Conservation (phyloP, 1,140 invertebrate genomes). For the Ditylenchus dipsaci region DNA sequence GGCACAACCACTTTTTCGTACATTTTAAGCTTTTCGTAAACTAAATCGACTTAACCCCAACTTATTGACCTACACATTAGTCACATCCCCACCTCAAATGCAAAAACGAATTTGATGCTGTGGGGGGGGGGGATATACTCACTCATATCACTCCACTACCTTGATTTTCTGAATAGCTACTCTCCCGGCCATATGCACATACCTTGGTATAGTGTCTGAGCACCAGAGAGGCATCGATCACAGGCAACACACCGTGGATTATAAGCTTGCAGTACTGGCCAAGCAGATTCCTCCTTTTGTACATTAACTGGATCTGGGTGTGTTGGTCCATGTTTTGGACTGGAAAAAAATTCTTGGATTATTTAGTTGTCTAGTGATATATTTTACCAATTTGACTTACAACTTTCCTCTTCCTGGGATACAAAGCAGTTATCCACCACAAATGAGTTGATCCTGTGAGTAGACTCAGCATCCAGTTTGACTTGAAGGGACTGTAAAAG, state of each 20-base stretch:
- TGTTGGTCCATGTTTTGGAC: slow-evolving; percentile 81
- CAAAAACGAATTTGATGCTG: too few species aligned
- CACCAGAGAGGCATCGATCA: slow-evolving; percentile 82
- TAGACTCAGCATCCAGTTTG: slow-evolving; percentile 28
- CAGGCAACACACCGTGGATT: slow-evolving; percentile 91
- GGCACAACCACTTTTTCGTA: too few species aligned
- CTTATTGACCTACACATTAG: too few species aligned
- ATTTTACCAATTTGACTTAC: slow-evolving; percentile 58
- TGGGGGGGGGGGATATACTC: too few species aligned
- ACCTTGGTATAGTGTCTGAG: slow-evolving; percentile 96
- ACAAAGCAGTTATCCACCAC: slow-evolving; percentile 77
- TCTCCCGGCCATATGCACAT: too few species aligned
- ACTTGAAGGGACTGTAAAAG: slow-evolving; percentile 62
- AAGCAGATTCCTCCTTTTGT: slow-evolving; percentile 88
- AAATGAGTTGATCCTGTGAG: slow-evolving; percentile 35
- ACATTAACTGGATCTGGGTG: slow-evolving; percentile 85
- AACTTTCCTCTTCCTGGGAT: slow-evolving; percentile 69
- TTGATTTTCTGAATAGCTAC: too few species aligned
- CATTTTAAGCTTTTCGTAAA: too few species aligned
- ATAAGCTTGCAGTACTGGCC: slow-evolving; percentile 95
- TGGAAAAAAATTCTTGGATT: slow-evolving; percentile 48
- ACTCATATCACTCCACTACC: too few species aligned
- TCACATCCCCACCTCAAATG: too few species aligned
- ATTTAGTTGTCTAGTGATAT: neutral
- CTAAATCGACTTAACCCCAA: too few species aligned